Evolutionary conservation across 2,797 vertebrate species (phyloP).

Genomic region (Sebastes alutus): DNA sequence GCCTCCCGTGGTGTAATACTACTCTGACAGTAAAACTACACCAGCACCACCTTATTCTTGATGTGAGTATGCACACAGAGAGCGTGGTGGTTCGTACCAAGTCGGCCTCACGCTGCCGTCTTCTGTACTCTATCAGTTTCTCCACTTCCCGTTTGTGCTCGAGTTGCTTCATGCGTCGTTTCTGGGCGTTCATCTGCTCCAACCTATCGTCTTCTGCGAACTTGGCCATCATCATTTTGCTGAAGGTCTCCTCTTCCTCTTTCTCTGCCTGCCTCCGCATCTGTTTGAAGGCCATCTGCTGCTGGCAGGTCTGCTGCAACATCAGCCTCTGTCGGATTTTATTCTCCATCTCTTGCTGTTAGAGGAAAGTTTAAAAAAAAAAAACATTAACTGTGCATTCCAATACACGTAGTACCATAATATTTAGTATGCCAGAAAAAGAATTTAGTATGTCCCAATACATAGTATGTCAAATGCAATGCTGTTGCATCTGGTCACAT

Average conservation of each 20-base stretch:
- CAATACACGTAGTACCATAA: no score
- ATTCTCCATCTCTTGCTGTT: conserved; percentile 89
- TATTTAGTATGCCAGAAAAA: no score
- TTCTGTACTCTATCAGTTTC: conserved; percentile 87
- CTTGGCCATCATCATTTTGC: conserved; percentile 86
- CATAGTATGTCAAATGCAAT: no score
- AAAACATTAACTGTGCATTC: not conserved
- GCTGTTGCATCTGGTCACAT: no score
- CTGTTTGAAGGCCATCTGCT: conserved; percentile 89
- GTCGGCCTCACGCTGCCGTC: conserved; percentile 82
- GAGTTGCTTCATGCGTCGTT: conserved; percentile 89
- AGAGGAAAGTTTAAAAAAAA: not conserved
- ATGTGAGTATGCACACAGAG: not conserved
- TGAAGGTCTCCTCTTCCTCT: conserved; percentile 89
- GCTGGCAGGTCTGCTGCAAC: conserved; percentile 83
- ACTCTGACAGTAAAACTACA: not conserved
- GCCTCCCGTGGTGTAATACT: not conserved
- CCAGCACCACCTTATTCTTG: not conserved
- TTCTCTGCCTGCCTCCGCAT: conserved; percentile 78
- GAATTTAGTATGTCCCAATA: no score
- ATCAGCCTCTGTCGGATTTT: conserved; percentile 87
- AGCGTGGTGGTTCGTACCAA: conserved; percentile 75
- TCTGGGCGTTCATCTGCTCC: conserved; percentile 93
- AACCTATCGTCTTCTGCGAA: conserved; percentile 91
- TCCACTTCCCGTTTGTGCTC: conserved; percentile 90